Evolutionary conservation across 2,888 invertebrate species (phyloP).

Genomic region (Drosophila subsilvestris): DNA sequence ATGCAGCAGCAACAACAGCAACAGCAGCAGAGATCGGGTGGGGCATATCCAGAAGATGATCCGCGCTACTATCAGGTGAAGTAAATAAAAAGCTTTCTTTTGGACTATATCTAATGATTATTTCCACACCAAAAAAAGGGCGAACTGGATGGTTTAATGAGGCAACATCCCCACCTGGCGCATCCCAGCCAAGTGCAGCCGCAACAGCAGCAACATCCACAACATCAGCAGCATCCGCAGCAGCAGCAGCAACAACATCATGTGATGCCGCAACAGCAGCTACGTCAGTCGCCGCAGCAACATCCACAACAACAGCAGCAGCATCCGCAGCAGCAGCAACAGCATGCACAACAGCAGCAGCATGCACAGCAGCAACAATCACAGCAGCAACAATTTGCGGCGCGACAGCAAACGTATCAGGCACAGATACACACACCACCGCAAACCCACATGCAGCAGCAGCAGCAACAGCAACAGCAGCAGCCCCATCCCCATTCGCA

Average conservation of each 20-base stretch:
- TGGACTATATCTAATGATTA: not conserved
- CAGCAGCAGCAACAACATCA: conserved; percentile 82
- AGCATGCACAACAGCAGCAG: conserved; percentile 52
- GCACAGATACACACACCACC: conserved; percentile 47
- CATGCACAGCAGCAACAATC: conserved; percentile 21
- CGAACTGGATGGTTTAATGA: conserved; percentile 92
- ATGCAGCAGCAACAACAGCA: conserved; percentile 82
- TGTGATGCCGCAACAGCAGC: conserved; percentile 50
- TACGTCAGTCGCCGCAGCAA: conserved; percentile 57
- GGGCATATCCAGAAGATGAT: conserved; percentile 87
- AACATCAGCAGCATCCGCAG: conserved; percentile 86
- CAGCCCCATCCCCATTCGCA: conserved; percentile 47
- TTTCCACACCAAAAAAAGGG: conserved; percentile 84
- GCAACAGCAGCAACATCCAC: conserved; percentile 84
- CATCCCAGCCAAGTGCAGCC: conserved; percentile 87
- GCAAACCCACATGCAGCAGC: conserved; percentile 26
- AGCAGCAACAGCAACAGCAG: conserved; percentile 49
- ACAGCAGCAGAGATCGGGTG: conserved; percentile 62
- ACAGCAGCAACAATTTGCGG: conserved; percentile 49
- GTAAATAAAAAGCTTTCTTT: no score
- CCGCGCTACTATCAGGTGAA: conserved; percentile 86
- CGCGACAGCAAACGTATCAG: conserved; percentile 40
- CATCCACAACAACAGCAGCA: conserved; percentile 54
- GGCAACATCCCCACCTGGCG: conserved; percentile 90
- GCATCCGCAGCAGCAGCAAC: conserved; percentile 55